Evolutionary conservation across 2,113 vertebrate genomes (phyloP).

Genomic region (Ranitomeya variabilis): DNA sequence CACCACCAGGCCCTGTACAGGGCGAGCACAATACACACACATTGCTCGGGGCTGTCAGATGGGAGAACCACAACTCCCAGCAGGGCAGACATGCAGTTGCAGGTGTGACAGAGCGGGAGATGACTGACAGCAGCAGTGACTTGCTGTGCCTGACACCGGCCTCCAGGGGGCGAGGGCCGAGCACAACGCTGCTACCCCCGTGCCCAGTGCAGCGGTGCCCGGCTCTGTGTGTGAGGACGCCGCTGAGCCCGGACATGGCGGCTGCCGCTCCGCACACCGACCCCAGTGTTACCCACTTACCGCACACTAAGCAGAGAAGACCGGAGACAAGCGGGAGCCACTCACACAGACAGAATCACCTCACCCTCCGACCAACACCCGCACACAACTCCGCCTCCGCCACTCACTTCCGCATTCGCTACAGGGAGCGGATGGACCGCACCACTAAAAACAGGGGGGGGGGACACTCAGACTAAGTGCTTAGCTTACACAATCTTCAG

Average conservation of each 20-base stretch:
- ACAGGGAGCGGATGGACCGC: conserved; percentile 34
- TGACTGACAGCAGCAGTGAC: too few relatives aligned
- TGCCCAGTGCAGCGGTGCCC: neutral
- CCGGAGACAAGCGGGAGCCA: neutral
- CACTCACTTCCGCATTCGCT: conserved; percentile 50
- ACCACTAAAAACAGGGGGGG: neutral
- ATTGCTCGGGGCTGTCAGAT: too few relatives aligned
- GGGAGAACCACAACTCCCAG: neutral
- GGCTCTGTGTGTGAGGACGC: neutral
- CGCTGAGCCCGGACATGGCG: too few relatives aligned
- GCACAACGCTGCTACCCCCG: neutral
- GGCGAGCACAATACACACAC: too few relatives aligned
- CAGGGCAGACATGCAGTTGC: neutral
- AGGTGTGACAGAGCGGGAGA: too few relatives aligned
- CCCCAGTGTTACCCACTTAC: neutral
- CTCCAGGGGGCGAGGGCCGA: too few relatives aligned
- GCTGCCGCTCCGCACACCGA: too few relatives aligned
- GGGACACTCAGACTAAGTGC: neutral
- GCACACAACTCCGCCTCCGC: conserved; percentile 1
- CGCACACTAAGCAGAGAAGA: neutral
- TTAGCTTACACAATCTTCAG: fast-evolving
- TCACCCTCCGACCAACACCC: conserved; percentile 44
- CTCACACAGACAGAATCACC: conserved; percentile 30
- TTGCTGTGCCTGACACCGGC: too few relatives aligned
- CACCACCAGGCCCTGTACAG: too few relatives aligned